Evolutionary conservation across 2,888 invertebrate species (phyloP), one percentile per base, ranked within the genome.

Genomic region (Agapostemon virescens): DNA sequence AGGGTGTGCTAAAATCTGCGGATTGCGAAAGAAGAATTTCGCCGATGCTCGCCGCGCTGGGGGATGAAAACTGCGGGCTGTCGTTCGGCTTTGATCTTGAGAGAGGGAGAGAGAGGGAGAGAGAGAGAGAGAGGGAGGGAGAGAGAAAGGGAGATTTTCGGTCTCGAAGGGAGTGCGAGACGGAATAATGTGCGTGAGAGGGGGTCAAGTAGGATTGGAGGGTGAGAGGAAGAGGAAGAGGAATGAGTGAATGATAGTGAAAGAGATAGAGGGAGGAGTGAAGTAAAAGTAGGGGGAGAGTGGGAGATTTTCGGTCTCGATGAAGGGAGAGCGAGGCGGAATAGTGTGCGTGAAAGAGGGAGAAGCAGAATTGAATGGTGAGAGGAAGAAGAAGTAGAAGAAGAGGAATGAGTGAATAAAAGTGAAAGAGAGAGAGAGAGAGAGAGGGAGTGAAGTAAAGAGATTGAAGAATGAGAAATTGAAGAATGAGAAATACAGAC

Each of bases 21-120:
- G 23, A n/a, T 17, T 23, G 38, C 33, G 40, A 66, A 30, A 2
- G 11, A 49, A 55, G 42, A 58, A 70, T 64, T 61, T 71, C 38
- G 63, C 69, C 69, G 23, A 38, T 73, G 81, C 73, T 75, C 73
- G 75, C 81, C 70, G 75, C 78, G 55, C 67, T 69, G 78, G 67
- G 26, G 26, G 42, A 40, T 36, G 61, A 4, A 17, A 17, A 9
- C 33, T 61, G 23, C 26, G 1, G 15, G 15, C 55, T 55, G 55
- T 15, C 13, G 26, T 26, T 26, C 26, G 5, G 52, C 52, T 52
- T 23, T 23, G 52, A 52, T 23, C 52, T 52, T 23, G 2, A 23
- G 55, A 26, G 13, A 6, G 15, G 20, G 7, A 40, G 40, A 40
- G 9, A 40, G 11, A 15, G 40, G 5, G 33, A 33, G 33, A 33